Evolutionary conservation across 2,797 vertebrate genomes (phyloP).

Genomic region (Decapterus maruadsi): DNA sequence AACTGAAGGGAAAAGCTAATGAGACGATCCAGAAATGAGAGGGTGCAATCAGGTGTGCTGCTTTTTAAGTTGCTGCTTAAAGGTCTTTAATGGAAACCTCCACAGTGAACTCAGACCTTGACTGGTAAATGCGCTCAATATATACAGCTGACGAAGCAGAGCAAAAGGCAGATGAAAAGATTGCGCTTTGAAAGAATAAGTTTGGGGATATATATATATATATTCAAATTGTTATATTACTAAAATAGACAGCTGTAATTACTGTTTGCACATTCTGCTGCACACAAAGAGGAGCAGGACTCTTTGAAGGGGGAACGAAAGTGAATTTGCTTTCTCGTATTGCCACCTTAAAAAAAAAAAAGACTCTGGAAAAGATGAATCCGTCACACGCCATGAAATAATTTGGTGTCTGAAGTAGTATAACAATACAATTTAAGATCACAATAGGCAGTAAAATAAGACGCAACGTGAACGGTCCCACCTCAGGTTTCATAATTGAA

Average conservation of each 20-base stretch:
- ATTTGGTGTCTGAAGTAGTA: conserved; percentile 23
- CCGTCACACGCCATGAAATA: conserved; percentile 18
- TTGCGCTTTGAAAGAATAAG: conserved; percentile 38
- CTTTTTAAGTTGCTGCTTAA: neutral
- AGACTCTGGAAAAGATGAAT: conserved; percentile 39
- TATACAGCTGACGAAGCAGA: conserved; percentile 18
- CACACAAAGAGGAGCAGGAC: conserved; percentile 47
- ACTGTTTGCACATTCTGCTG: conserved; percentile 52
- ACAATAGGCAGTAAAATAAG: conserved; percentile 18
- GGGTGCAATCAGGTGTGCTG: neutral
- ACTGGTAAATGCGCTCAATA: conserved; percentile 23
- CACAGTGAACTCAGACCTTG: conserved; percentile 11
- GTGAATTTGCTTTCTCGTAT: conserved; percentile 23
- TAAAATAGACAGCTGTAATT: conserved; percentile 55
- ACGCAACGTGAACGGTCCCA: conserved; percentile 13
- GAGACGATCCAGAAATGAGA: conserved; percentile 1
- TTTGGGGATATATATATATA: too few relatives aligned
- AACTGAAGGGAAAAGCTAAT: conserved; percentile 3
- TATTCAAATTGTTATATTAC: conserved; percentile 52
- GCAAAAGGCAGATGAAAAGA: conserved; percentile 32
- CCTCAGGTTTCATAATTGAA: conserved; percentile 16
- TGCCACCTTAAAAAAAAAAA: conserved; percentile 32
- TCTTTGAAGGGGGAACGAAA: conserved; percentile 44
- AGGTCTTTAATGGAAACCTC: conserved; percentile 26
- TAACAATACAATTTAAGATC: conserved; percentile 39